Evolutionary conservation across 2,113 vertebrate genomes (phyloP).

Genomic region (Boleophthalmus pectinirostris): DNA sequence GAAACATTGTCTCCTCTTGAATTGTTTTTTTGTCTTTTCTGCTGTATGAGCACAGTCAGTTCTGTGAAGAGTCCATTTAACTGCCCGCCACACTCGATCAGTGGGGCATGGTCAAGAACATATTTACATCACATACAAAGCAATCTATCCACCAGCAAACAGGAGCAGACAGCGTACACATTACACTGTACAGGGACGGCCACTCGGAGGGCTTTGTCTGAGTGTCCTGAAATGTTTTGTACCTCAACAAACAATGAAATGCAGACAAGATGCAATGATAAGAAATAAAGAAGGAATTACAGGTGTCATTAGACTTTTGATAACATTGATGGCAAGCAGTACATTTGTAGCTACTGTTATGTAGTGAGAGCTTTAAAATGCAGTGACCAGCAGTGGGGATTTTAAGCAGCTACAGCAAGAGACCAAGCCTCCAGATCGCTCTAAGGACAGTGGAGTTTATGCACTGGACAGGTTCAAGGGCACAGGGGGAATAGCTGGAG

Average conservation of each 20-base stretch:
- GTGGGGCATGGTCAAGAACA: constrained; percentile 91
- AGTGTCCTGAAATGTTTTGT: constrained; percentile 51
- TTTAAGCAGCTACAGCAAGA: constrained; percentile 46
- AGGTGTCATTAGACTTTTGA: constrained; percentile 53
- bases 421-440: constrained; percentile 58
- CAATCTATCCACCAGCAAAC: constrained; percentile 74
- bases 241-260: constrained; percentile 66
- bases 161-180: constrained; percentile 83
- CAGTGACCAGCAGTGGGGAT: constrained; percentile 83
- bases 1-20: constrained; percentile 91
- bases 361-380: constrained; percentile 81
- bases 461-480: constrained; percentile 79
- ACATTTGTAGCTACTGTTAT: constrained; percentile 68
- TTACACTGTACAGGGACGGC: constrained; percentile 77
- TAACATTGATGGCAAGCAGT: constrained; percentile 63
- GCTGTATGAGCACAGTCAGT: constrained; percentile 93
- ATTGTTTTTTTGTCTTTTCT: constrained; percentile 63
- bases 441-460: constrained; percentile 55
- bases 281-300: constrained; percentile 67
- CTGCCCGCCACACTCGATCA: constrained; percentile 87
- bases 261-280: constrained; percentile 59
- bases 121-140: constrained; percentile 83
- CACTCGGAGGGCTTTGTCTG: constrained; percentile 37
- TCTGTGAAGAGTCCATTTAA: constrained; percentile 91
- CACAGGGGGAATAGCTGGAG: constrained; percentile 76